Base-by-base conservation (phyloP, 35 echinoderm and acorn worm genomes). In the Lytechinus pictus region DNA sequence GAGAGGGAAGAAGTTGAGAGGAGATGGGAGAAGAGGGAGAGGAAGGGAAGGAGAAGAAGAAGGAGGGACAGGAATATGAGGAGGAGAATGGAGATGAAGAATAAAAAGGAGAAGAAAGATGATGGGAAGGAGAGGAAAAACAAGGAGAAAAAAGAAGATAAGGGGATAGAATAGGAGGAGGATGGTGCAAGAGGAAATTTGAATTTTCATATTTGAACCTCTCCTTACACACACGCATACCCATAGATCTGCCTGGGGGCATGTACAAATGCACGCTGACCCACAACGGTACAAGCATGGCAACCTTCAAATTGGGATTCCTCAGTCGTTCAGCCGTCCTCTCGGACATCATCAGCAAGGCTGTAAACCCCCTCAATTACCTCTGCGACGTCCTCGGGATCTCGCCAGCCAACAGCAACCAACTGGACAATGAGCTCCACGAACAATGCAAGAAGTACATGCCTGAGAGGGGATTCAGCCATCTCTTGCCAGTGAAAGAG, bases 321-420 rank as follows among this genome's bases (percentile, higher is more conserved):
- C 92, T 19, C 9, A 94, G 86, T 54, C 51, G 54, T 8, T 55
- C 95, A 53, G 96, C 95, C 60, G 86, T 95, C 21, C 91, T 98
- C 0, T 27, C 95, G n/a, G 86, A 97, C 54, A 58, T 86, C 7
- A 55, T 98, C 52, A 94, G 55, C 28, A 87, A 86, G 13, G 53
- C 52, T 10, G 52, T 95, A 16, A 89, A 98, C 27, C 97, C 97
- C 13, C 92, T 98, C 71, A 95, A 95, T 27, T 96, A 95, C 86
- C 95, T 98, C 94, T 98, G 97, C 71, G 94, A 98, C 21, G 95
- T 94, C 5, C 92, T 98, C 10, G 95, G 93, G 19, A 94, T 98
- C 33, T 98, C 97, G 27, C 91, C 97, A 10, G 96, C 97, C 29
- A 90, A 94, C 86, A 92, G 91, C 13, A 98, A 98, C 61, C 27